Conservation (phyloP, 2,888 invertebrate species). For the Epistrophe grossulariae region DNA sequence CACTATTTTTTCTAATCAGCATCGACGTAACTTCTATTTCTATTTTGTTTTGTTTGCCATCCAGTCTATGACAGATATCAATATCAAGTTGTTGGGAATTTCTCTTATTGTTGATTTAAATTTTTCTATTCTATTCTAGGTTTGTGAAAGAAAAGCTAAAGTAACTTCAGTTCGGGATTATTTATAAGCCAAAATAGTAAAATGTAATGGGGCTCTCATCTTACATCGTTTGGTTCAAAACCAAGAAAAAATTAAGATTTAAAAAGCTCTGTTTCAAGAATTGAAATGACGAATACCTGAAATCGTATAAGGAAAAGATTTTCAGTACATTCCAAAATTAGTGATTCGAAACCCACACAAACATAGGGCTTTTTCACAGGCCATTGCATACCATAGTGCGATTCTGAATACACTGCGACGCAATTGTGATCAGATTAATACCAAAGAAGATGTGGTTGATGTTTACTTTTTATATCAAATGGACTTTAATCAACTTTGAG, state of each 20-base stretch:
- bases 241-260: background rate
- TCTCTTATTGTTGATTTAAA: conserved; percentile 32
- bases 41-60: background rate
- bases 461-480: conserved; percentile 13
- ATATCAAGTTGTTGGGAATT: conserved; percentile 1
- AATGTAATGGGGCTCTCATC: background rate
- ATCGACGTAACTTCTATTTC: conserved; percentile 9
- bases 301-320: too few species aligned
- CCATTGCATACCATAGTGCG: background rate
- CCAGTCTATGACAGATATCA: conserved; percentile 39
- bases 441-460: background rate
- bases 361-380: background rate
- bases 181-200: background rate
- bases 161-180: background rate
- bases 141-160: background rate
- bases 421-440: conserved; percentile 43
- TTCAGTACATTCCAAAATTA: too few species aligned
- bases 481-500: conserved; percentile 45
- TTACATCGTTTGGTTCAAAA: background rate
- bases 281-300: background rate
- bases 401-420: conserved; percentile 28
- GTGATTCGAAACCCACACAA: background rate
- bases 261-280: background rate
- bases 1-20: conserved; percentile 33
- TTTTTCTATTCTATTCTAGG: conserved; percentile 9